Evolutionary conservation across 2,888 invertebrate genomes (phyloP).

Genomic region (Chrysotoxum bicinctum): DNA sequence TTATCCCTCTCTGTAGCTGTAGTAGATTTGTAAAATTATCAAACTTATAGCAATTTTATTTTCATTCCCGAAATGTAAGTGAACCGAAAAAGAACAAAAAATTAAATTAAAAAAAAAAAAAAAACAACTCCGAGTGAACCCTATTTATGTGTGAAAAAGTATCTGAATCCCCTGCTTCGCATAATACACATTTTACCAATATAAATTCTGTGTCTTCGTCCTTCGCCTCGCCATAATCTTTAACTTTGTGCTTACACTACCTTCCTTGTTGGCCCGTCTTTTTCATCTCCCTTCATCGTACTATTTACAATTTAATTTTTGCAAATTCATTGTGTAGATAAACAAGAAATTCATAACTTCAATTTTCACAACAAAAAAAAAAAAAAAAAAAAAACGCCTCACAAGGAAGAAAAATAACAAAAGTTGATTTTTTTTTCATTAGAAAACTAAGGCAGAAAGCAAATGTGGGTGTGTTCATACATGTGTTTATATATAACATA

Average conservation of each 20-base stretch:
- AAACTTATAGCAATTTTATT: not conserved
- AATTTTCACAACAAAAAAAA: slow-evolving; percentile 19
- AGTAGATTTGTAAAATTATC: not conserved
- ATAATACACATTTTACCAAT: slow-evolving; percentile 66
- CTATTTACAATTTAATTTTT: slow-evolving; percentile 23
- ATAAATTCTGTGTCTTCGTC: slow-evolving; percentile 44
- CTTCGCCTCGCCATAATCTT: slow-evolving; percentile 37
- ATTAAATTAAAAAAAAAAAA: not conserved
- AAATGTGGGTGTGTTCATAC: slow-evolving; percentile 73
- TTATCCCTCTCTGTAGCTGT: not conserved
- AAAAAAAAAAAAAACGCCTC: not conserved
- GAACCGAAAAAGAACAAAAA: not conserved
- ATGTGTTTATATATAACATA: slow-evolving; percentile 65
- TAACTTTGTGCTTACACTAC: slow-evolving; percentile 27
- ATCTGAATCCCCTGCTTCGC: slow-evolving; percentile 43
- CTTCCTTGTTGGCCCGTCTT: slow-evolving; percentile 11
- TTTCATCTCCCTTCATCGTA: not conserved
- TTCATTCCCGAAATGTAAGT: slow-evolving; percentile 42
- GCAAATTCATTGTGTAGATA: slow-evolving; percentile 27
- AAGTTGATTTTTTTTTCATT: slow-evolving; percentile 21
- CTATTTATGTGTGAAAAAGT: slow-evolving; percentile 50
- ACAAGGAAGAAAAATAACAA: slow-evolving; percentile 20
- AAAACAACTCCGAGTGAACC: not conserved
- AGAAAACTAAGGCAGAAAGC: slow-evolving; percentile 31
- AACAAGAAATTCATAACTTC: slow-evolving; percentile 30